phyloP scores from a whole-genome alignment of 2,888 invertebrate genomes.

The Operophtera brumata region DNA sequence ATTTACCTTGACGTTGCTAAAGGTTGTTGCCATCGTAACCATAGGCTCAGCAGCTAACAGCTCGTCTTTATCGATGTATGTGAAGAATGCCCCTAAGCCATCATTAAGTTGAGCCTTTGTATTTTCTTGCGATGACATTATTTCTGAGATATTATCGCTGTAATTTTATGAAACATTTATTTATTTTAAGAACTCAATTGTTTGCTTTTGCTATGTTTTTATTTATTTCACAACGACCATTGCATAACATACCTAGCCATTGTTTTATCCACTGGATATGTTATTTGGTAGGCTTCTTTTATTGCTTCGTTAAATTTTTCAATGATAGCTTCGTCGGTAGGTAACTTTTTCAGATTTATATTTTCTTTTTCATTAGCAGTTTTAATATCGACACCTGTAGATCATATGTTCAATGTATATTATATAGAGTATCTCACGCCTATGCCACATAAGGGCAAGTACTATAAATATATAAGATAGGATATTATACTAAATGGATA shows the following conservation, averaged over 20 bases:
- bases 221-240: no score
- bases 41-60: neutral
- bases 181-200: no score
- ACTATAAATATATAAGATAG: no score
- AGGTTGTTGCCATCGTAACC: neutral
- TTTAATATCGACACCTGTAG: constrained; percentile 17
- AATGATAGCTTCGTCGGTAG: constrained; percentile 28
- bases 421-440: no score
- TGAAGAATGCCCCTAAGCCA: neutral
- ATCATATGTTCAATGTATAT: no score
- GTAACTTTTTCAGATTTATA: constrained; percentile 32
- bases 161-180: no score
- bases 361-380: constrained; percentile 34
- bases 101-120: neutral
- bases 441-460: no score
- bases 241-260: constrained; percentile 45
- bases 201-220: no score
- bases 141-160: neutral
- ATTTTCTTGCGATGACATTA: no score
- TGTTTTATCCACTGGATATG: constrained; percentile 30
- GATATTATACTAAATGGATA: no score
- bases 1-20: neutral
- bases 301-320: constrained; percentile 38
- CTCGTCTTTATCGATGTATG: neutral
- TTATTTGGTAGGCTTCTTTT: constrained; percentile 33